Evolutionary conservation across 2,113 vertebrate genomes (phyloP), one percentile per base, ranked within the genome.

Genomic region (Phyllostomus discolor): DNA sequence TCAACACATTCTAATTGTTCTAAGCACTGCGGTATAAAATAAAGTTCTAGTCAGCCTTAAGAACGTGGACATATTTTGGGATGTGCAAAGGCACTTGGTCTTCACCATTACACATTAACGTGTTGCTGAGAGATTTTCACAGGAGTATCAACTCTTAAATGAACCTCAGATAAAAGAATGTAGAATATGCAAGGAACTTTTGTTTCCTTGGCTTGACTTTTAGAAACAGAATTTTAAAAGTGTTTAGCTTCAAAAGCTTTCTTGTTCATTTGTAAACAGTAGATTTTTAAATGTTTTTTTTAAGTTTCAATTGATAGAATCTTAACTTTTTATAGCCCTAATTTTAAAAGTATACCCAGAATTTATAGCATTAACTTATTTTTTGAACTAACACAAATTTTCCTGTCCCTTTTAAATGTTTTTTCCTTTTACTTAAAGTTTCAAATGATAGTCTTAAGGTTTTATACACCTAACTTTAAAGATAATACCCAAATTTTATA

Each of bases 161-260:
- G 20, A 79, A 35, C 43, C 50, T 90, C 43, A 64, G n/a, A 59
- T 59, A 54, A 82, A 94, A 90, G 54, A 94, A 64, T 91, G 41
- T 75, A 28, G 28, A 59, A 38, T 19, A 38, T 81, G 33, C 52
- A 79, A 88, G 26, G 54, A 82, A 82, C 50, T 41, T 95, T 62
- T 46, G 8, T 80, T 83, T 62, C 26, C 24, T 73, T 88, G 16
- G 57, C 50, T 86, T 81, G 79, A 62, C 46, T 78, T 96, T 78
- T 66, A 48, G 91, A 96, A 94, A 78, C 88, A 54, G 5, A 80
- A 89, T 90, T 97, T 96, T 91, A n/a, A 89, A 89, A 95, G 52
- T 35, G 9, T 20, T 83, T 79, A 66, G 28, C 38, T 91, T 79
- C 66, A 38, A 75, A 88, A 88, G 20, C 41, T 72, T 82, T 4